These are phyloP conservation scores for Encarsia formosa DNA, from an alignment of 2,888 invertebrate species.

Conservation along the genomic window DNA sequence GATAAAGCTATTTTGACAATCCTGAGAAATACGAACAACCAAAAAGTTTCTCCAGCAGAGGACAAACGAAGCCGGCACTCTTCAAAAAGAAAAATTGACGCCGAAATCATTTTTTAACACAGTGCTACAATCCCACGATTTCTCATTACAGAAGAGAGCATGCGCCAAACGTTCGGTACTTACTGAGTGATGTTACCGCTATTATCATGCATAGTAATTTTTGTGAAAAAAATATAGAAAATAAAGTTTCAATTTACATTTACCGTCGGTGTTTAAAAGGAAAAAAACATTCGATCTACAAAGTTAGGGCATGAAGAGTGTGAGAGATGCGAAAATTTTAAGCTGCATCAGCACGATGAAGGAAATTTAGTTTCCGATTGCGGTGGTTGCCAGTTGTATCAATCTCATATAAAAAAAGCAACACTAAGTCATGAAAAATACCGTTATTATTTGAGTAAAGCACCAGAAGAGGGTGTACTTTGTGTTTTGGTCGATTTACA, in stretches of 20 bases:
- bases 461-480: too few relatives aligned
- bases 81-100: neutral
- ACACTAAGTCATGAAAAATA: neutral
- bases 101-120: neutral
- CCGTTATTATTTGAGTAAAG: too few relatives aligned
- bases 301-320: slow-evolving; percentile 1
- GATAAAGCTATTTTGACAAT: too few relatives aligned
- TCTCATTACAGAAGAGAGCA: neutral
- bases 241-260: neutral
- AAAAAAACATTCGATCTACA: neutral
- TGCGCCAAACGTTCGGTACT: neutral
- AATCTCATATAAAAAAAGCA: neutral
- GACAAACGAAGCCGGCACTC: neutral
- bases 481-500: neutral
- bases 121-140: neutral
- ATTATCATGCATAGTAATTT: neutral
- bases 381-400: neutral
- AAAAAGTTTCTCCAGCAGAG: too few relatives aligned
- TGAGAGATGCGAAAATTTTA: neutral
- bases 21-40: too few relatives aligned
- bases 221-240: neutral
- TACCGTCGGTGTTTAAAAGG: neutral
- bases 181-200: neutral
- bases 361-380: neutral
- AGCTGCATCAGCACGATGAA: neutral